Percentiles rank a stretch among this genome's conserved stretches.
Conservation (phyloP, 2,888 invertebrate genomes). For the Kuschelorhynchus macadamiae region DNA sequence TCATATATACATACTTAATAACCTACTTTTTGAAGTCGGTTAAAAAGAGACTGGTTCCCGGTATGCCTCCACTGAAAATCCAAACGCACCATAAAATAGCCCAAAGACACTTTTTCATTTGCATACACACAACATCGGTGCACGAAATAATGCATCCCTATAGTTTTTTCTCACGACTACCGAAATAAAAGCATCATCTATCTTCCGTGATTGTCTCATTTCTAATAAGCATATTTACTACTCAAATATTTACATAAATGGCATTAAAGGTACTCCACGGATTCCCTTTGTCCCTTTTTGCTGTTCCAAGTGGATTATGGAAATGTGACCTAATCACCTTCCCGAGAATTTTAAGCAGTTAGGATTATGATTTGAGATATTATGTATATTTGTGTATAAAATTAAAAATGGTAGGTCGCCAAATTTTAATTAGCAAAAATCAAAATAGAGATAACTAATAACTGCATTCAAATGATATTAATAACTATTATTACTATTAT, state of each 20-base stretch:
- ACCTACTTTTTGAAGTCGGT: no score
- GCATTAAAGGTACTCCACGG: constrained; percentile 43
- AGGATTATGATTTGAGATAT: no score
- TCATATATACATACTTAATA: no score
- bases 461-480: no score
- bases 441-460: no score
- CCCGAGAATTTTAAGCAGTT: neutral
- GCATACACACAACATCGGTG: constrained; percentile 14
- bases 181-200: constrained; percentile 57
- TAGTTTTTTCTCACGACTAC: constrained; percentile 56
- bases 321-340: constrained; percentile 12
- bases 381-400: no score
- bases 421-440: no score
- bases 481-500: no score
- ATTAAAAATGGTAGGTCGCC: no score
- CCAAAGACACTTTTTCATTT: neutral
- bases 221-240: constrained; percentile 60
- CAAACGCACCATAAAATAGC: constrained; percentile 5
- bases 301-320: constrained; percentile 48
- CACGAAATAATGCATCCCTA: constrained; percentile 9
- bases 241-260: constrained; percentile 54
- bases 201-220: constrained; percentile 54
- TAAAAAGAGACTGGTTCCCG: no score
- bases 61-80: no score
- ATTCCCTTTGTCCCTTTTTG: constrained; percentile 41